These are phyloP conservation scores for Pristionchus arcanus DNA, from an alignment of 2,888 invertebrate genomes.

Conservation along the genomic window DNA sequence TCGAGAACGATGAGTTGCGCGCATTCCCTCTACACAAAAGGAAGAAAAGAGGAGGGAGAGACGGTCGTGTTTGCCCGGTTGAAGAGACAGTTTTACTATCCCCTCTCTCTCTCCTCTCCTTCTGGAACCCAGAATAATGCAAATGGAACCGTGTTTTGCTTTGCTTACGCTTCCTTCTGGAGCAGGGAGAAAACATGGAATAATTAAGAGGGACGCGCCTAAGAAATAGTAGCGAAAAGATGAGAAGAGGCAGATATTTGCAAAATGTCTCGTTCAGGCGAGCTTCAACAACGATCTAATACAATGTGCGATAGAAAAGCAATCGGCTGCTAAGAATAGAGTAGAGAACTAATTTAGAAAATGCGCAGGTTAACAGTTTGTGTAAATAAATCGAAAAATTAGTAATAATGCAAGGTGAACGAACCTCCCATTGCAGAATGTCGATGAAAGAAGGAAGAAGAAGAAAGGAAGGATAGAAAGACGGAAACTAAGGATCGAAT, in stretches of 20 bases:
- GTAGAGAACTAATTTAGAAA: too few species aligned
- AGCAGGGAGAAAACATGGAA: background rate
- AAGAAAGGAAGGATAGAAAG: background rate
- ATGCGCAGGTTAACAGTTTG: too few species aligned
- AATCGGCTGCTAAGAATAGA: too few species aligned
- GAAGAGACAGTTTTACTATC: conserved; percentile 34
- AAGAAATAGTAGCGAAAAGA: too few species aligned
- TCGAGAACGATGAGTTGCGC: conserved; percentile 32
- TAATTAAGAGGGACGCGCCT: background rate
- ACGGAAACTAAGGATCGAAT: conserved; percentile 22
- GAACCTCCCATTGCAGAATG: background rate
- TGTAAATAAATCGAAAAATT: too few species aligned
- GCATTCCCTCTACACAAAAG: background rate
- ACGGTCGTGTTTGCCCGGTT: background rate
- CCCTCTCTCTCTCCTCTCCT: background rate
- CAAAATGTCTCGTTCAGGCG: too few species aligned
- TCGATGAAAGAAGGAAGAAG: background rate
- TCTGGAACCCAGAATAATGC: conserved; percentile 20
- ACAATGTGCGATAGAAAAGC: too few species aligned
- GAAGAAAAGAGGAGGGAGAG: background rate
- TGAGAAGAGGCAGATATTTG: too few species aligned
- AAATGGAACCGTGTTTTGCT: background rate
- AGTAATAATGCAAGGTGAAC: background rate
- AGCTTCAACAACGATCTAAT: too few species aligned
- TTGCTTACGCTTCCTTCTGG: background rate